These are phyloP conservation scores for Catocala fraxini DNA, from an alignment of 2,888 invertebrate genomes.

Conservation along the genomic window DNA sequence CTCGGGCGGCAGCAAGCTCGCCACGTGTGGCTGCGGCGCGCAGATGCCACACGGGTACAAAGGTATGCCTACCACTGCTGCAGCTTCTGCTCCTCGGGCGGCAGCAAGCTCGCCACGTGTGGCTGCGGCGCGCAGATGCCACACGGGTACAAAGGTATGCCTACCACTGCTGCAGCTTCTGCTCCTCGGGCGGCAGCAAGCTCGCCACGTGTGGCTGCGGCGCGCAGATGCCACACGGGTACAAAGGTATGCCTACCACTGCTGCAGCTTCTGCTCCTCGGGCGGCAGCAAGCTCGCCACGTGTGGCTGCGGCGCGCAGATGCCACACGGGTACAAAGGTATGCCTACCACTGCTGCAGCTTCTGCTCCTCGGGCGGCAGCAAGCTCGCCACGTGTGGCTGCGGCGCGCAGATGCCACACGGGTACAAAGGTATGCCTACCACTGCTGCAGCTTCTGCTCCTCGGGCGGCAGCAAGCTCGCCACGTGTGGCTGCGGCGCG, in stretches of 20 bases:
- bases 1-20: constrained; percentile 91
- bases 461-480: constrained; percentile 91
- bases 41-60: constrained; percentile 91
- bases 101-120: constrained; percentile 90
- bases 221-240: constrained; percentile 91
- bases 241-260: constrained; percentile 90
- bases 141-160: constrained; percentile 89
- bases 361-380: constrained; percentile 94
- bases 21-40: constrained; percentile 91
- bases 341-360: constrained; percentile 92
- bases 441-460: constrained; percentile 95
- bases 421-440: constrained; percentile 89
- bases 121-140: constrained; percentile 93
- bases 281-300: constrained; percentile 90
- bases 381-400: constrained; percentile 90
- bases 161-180: constrained; percentile 94
- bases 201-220: constrained; percentile 91
- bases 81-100: constrained; percentile 93
- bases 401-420: constrained; percentile 92
- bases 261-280: constrained; percentile 94
- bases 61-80: constrained; percentile 92
- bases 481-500: constrained; percentile 91
- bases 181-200: constrained; percentile 92
- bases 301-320: constrained; percentile 92
- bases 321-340: constrained; percentile 91